Evolutionary conservation across 2,113 vertebrate genomes (phyloP), one percentile per base, ranked within the genome.

Genomic region (Rattus norvegicus): DNA sequence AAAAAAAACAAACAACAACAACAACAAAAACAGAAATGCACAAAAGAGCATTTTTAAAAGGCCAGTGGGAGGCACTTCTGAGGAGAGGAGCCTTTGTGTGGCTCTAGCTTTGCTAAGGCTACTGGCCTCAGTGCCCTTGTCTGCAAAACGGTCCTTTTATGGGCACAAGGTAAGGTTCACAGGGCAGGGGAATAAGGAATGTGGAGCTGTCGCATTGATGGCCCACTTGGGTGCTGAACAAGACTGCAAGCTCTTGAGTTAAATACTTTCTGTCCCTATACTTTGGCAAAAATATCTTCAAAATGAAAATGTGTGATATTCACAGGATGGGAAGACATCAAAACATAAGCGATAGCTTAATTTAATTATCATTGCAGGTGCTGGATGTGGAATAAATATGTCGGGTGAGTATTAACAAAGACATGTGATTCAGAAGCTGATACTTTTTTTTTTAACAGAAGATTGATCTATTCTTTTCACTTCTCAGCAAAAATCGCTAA

Each of bases 401-500:
- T 70, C 9, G 4, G 17, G 12, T 91, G 43, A 86, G 8, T 88
- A 87, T 67, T 72, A 70, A 72, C 73, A 77, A 63, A 73, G 76
- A 28, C 24, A 54, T n/a, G 33, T n/a, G 5, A 54, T 47, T 94
- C 61, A 52, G 63, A 92, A 76, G 24, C 80, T 95, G 84, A 13
- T 90, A 88, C 88, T 94, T 95, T 70, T 83, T 91, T 43, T 43
- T n/a, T n/a, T n/a, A n/a, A 52, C 4, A 54, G 70, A 39, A 81
- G 80, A 86, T 63, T 39, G 83, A 80, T 88, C 49, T 87, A 81
- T 91, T 91, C 36, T 61, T 96, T 87, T 14, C 14, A 65, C 43
- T 86, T 95, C 39, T 84, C 4, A 93, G 36, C 7, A 96, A 96
- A 97, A 96, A 86, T 88, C 12, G 2, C 43, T 93, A 83, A 90